phyloP scores from a whole-genome alignment of 2,888 invertebrate species.

The Patella caerulea region DNA sequence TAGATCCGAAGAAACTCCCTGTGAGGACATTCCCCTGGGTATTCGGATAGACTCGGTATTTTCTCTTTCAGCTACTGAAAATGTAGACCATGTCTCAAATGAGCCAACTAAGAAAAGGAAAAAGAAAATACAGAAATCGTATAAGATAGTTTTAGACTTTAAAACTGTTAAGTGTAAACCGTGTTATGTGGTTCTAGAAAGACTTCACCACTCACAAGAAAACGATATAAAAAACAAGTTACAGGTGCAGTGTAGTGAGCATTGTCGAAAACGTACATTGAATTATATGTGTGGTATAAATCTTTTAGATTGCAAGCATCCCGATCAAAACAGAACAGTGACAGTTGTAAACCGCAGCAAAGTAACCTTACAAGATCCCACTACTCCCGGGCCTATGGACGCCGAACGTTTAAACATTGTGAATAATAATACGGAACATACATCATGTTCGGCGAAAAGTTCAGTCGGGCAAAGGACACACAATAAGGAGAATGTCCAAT shows the following conservation, averaged over 20 bases:
- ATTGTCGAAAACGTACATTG: slow-evolving; percentile 20
- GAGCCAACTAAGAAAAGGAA: neutral
- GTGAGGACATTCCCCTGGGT: slow-evolving; percentile 10
- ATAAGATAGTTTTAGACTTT: slow-evolving; percentile 10
- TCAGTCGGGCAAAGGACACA: too few relatives aligned
- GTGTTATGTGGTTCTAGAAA: slow-evolving; percentile 21
- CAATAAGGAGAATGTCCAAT: too few relatives aligned
- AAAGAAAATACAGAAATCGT: neutral
- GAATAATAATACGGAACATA: too few relatives aligned
- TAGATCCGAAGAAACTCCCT: too few relatives aligned
- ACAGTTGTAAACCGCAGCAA: too few relatives aligned
- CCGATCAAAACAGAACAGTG: neutral
- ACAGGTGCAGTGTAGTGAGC: slow-evolving; percentile 16
- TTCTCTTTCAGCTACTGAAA: slow-evolving; percentile 13
- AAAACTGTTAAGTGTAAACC: slow-evolving; percentile 21
- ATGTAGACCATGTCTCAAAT: neutral
- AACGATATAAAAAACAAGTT: neutral
- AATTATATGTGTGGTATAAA: slow-evolving; percentile 21
- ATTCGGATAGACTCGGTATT: slow-evolving; percentile 24
- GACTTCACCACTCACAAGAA: neutral
- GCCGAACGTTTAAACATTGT: too few relatives aligned
- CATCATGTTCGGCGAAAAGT: too few relatives aligned
- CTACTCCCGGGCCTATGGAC: too few relatives aligned
- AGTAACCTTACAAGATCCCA: too few relatives aligned
- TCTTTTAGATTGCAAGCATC: slow-evolving; percentile 14